phyloP scores from a whole-genome alignment of 2,888 invertebrate genomes.

The Hydrotaea diabolus region DNA sequence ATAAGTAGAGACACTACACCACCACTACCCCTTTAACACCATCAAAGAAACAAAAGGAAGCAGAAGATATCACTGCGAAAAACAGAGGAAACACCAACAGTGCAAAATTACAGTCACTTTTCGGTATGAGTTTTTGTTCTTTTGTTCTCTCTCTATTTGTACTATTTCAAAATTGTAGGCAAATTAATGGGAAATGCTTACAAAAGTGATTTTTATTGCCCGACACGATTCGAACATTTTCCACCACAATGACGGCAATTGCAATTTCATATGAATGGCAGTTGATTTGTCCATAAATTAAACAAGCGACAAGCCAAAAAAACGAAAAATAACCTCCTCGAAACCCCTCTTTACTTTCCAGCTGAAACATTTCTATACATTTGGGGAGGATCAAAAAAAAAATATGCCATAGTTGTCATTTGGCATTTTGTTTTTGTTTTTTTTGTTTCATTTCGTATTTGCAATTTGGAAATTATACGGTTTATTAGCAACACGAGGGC shows the following conservation, averaged over 20 bases:
- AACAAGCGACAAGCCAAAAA: background rate
- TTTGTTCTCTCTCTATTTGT: background rate
- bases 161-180: background rate
- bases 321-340: background rate
- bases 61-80: too few relatives aligned
- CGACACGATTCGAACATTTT: background rate
- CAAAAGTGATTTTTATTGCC: constrained; percentile 4
- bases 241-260: too few relatives aligned
- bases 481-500: background rate
- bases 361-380: background rate
- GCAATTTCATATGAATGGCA: background rate
- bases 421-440: too few relatives aligned
- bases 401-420: background rate
- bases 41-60: background rate
- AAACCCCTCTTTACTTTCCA: too few relatives aligned
- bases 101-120: background rate
- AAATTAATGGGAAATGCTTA: constrained; percentile 7
- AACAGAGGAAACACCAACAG: background rate
- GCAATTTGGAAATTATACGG: background rate
- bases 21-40: too few relatives aligned
- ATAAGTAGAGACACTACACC: background rate
- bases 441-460: too few relatives aligned
- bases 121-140: background rate
- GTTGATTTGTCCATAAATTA: background rate
- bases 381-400: background rate